phyloP scores from a whole-genome alignment of 1,140 invertebrate genomes.

The Dendrolimus kikuchii region DNA sequence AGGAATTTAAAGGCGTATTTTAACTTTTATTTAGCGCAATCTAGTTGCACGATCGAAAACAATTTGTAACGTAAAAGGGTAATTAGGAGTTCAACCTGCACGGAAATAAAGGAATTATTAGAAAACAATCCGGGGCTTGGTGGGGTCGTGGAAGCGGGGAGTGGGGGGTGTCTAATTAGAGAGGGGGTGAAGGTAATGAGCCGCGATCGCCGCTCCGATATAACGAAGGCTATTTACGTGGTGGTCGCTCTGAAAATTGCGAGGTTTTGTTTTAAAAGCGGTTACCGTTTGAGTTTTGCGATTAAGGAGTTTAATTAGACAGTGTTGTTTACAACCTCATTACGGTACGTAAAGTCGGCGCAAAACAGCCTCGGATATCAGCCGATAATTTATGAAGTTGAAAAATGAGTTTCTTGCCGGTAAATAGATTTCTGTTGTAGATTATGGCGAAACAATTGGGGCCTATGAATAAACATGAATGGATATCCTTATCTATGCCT shows the following conservation, averaged over 20 bases:
- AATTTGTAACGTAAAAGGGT: conserved; percentile 30
- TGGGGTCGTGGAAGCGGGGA: conserved; percentile 27
- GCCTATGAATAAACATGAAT: conserved; percentile 44
- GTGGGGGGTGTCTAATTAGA: conserved; percentile 65
- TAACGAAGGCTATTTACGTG: conserved; percentile 68
- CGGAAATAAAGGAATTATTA: conserved; percentile 66
- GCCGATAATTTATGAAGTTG: conserved; percentile 65
- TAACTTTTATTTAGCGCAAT: conserved; percentile 10
- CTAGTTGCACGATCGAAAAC: conserved; percentile 22
- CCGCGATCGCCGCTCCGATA: conserved; percentile 67
- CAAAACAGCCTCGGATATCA: conserved; percentile 55
- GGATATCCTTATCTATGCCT: conserved; percentile 12
- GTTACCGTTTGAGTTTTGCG: conserved; percentile 70
- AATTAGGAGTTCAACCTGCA: conserved; percentile 50
- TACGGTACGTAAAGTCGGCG: conserved; percentile 43
- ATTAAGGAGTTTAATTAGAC: conserved; percentile 72
- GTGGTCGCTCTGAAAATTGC: conserved; percentile 66
- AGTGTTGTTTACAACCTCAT: conserved; percentile 70
- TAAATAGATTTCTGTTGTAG: conserved; percentile 36
- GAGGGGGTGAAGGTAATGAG: conserved; percentile 66
- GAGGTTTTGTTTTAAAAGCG: conserved; percentile 69
- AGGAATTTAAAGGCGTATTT: conserved; percentile 8
- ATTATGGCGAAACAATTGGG: conserved; percentile 38
- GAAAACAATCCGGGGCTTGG: conserved; percentile 56
- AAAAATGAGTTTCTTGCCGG: conserved; percentile 58